Base-by-base conservation (phyloP, 2,113 vertebrate genomes). In the Oncorhynchus clarkii region DNA sequence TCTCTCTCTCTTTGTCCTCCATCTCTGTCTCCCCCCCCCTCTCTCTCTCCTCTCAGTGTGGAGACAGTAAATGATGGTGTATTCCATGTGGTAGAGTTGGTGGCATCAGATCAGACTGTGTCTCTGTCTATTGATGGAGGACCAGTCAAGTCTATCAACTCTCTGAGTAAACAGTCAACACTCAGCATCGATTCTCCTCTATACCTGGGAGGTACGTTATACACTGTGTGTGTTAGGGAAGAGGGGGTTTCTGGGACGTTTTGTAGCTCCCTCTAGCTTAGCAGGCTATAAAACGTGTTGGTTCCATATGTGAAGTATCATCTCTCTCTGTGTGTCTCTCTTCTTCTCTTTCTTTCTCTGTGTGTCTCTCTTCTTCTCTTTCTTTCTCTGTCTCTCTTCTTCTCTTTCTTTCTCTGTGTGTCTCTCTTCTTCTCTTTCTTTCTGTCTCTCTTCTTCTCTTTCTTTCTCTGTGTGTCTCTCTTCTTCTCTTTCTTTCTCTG, bases 11-110 rank as follows among this genome's bases (percentile, higher is more conserved):
- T 31, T 31, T 62, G n/a, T 34, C 27, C 51, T 34, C 51, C 74
- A 45, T 77, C 48, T 26, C 26, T 26, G 1, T 26, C 26, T 2
- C 26, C 1, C 26, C 26, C 26, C 2, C 26, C 2, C 26, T 26
- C 26, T 26, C 26, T 27, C 26, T 27, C 26, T 27, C 59, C 69
- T 27, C 67, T 66, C 82, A 99, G 98, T 8, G 96, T 96, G 86
- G 98, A 99, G 93, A 99, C 97, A 0, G 96, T 99, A 88, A 99
- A 99, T 74, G 98, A 99, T 82, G 98, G 98, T 2, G 95, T 94
- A 83, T 99, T 99, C 82, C 98, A 99, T 67, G 93, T 95, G 29
- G 96, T 99, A 89, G 97, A 99, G 86, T 90, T 99, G 73, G 91
- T 97, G 31, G 93, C 96, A 34, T 89, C 95, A 85, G 97, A 98